Conservation (phyloP, 2,797 vertebrate genomes). For the Chloroceryle amazona region DNA sequence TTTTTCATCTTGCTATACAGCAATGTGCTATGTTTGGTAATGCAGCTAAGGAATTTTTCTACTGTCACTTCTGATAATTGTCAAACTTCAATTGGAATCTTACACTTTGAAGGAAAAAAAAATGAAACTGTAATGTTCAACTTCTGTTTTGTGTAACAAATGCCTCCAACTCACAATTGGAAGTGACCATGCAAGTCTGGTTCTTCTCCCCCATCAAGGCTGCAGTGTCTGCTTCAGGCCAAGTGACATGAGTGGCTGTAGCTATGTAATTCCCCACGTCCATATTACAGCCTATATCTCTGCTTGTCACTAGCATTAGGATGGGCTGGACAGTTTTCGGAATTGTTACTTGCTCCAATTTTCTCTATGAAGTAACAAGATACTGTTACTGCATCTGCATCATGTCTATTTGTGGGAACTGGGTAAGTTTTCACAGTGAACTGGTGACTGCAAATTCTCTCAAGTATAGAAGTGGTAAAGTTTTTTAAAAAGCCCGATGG, state of each 20-base stretch:
- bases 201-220: not conserved
- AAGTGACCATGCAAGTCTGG: not conserved
- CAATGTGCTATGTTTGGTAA: not conserved
- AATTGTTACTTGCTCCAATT: not conserved
- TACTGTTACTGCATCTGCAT: not conserved
- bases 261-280: not conserved
- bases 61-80: not conserved
- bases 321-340: not conserved
- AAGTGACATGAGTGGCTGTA: not conserved
- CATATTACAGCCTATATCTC: not conserved
- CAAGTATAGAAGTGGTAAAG: not conserved
- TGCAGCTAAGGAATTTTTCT: not conserved
- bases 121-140: not conserved
- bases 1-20: not conserved
- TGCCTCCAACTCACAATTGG: not conserved
- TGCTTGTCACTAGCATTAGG: not conserved
- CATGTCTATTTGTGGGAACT: accelerated
- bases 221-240: not conserved
- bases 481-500: not conserved
- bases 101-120: constrained; percentile 9
- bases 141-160: not conserved
- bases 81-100: not conserved
- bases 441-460: not conserved
- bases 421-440: not conserved
- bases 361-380: not conserved